Evolutionary conservation across 2,797 vertebrate species (phyloP), one percentile per base, ranked within the genome.

Genomic region (Chelon auratus): DNA sequence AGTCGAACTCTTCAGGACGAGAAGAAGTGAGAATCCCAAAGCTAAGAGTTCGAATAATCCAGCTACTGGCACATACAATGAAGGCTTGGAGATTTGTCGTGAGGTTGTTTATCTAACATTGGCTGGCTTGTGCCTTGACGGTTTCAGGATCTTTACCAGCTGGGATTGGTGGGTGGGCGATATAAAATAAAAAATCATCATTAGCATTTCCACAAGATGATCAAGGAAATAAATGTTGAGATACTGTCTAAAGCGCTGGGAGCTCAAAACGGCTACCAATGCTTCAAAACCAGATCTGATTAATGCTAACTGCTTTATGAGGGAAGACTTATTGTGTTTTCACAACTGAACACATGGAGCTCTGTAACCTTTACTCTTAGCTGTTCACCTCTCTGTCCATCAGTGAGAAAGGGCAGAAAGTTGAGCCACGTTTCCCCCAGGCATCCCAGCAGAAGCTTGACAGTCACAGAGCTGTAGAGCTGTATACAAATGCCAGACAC

Each of bases 191-290:
- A 42, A 58, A 26, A 1, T 66, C 14, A 55, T 76, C 72, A 75
- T 79, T 81, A 78, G 61, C 80, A 82, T 82, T 80, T 83, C 57
- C 68, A 69, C 59, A 82, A 68, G 67, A 86, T 40, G 66, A 83
- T 82, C 56, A 81, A 62, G 75, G 58, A 79, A 74, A 69, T 58
- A 53, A 76, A 66, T 60, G 61, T 62, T 57, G 70, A 76, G 43
- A 73, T 67, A 68, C 56, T 74, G 77, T 60, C 20, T 1, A 56
- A 76, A 30, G 59, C 9, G 9, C 4, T 11, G 33, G 8, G 18
- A 67, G 62, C 74, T 60, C 5, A 3, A 10, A 9, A 20, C 36
- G 6, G 33, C 62, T 43, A 15, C 42, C 22, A 50, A 36, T 72
- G 79, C 58, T 69, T 37, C 37, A 58, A 67, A 79, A 82, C 30